Conservation (phyloP, 2,797 vertebrate genomes). For the Pantherophis vulpinus region DNA sequence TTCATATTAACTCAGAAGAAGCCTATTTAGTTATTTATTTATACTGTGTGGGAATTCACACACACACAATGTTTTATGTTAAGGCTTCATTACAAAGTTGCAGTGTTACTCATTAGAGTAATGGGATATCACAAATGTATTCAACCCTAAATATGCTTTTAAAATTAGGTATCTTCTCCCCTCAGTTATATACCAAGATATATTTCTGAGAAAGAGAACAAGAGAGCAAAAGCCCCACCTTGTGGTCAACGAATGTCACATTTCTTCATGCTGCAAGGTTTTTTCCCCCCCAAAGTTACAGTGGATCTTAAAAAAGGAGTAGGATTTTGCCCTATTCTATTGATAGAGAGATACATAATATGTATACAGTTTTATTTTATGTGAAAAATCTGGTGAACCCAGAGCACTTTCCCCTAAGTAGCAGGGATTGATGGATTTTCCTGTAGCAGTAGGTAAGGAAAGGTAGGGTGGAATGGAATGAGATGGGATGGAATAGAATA, state of each 20-base stretch:
- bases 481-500: too few relatives aligned
- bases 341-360: not conserved
- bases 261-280: not conserved
- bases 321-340: not conserved
- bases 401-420: not conserved
- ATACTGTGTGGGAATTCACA: not conserved
- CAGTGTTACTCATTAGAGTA: conserved; percentile 34
- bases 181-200: conserved; percentile 45
- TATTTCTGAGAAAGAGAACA: conserved; percentile 30
- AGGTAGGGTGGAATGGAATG: too few relatives aligned
- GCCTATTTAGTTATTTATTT: not conserved
- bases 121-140: conserved; percentile 26
- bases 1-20: not conserved
- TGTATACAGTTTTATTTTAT: not conserved
- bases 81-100: conserved; percentile 15
- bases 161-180: conserved; percentile 51
- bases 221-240: conserved; percentile 68
- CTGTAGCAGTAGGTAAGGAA: not conserved
- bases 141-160: conserved; percentile 48
- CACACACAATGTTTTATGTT: not conserved
- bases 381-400: not conserved
- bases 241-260: conserved; percentile 45
- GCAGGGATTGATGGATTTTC: not conserved
- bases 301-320: not conserved
- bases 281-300: conserved; percentile 18